These are phyloP conservation scores for Oryzias celebensis DNA, from an alignment of 2,113 vertebrate species.

Conservation along the genomic window DNA sequence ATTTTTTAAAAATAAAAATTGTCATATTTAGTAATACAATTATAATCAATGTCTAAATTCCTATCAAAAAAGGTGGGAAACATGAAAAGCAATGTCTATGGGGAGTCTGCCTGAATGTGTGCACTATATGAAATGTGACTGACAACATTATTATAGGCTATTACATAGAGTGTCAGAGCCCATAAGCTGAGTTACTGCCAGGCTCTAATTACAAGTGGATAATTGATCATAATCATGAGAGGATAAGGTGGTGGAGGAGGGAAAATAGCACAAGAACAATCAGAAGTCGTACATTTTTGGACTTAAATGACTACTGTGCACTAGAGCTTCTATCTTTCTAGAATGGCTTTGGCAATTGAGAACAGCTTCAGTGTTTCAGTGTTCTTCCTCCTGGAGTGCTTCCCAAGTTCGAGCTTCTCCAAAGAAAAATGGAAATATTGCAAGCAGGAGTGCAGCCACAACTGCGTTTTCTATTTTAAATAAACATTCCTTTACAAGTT, in stretches of 20 bases:
- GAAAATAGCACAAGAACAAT: conserved; percentile 61
- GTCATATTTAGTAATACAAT: conserved; percentile 15
- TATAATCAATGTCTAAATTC: not conserved
- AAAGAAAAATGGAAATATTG: not conserved
- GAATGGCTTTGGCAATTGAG: conserved; percentile 48
- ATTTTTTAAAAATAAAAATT: conserved; percentile 13
- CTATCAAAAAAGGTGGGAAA: conserved; percentile 19
- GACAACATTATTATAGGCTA: conserved; percentile 69
- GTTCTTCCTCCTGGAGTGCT: conserved; percentile 23
- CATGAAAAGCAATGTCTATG: conserved; percentile 19
- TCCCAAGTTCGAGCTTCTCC: conserved; percentile 13
- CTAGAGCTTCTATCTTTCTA: conserved; percentile 44
- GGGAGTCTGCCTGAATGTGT: conserved; percentile 31
- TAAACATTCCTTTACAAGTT: too few relatives aligned
- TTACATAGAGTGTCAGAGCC: conserved; percentile 59
- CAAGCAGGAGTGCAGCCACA: conserved; percentile 20
- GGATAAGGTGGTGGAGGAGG: conserved; percentile 59
- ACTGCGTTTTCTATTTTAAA: not conserved
- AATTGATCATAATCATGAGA: conserved; percentile 72
- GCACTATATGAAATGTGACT: conserved; percentile 56
- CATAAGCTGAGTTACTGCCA: conserved; percentile 62
- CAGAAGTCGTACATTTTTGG: conserved; percentile 48
- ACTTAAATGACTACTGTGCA: conserved; percentile 55
- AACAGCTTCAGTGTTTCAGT: conserved; percentile 20
- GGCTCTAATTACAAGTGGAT: conserved; percentile 69